Base-by-base conservation (phyloP, 2,113 vertebrate species). In the Rissa tridactyla region DNA sequence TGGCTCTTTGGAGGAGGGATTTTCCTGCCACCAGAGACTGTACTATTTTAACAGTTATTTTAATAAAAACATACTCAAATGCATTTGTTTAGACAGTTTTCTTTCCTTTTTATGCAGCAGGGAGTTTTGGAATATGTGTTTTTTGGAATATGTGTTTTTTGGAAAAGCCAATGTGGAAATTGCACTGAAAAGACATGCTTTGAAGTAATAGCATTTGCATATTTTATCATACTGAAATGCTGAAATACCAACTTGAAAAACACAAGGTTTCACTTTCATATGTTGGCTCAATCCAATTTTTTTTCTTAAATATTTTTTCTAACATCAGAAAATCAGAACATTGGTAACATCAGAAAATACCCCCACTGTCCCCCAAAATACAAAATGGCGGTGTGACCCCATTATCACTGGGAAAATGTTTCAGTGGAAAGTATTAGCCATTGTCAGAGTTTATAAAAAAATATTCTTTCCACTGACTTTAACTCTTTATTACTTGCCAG, bases 201-300 rank as follows among this genome's bases (percentile, higher is more conserved):
- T 90, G 47, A 92, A 95, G 70, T 91, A 86, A 68, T 38, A 17
- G 4, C 9, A 65, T 88, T 86, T 65, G 81, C 55, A 20, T 11
- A 57, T 88, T 82, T 90, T 71, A 44, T 75, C 52, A 27, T 40
- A 71, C 14, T 65, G 7, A 76, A 90, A 72, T 69, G 36, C 40
- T 92, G 70, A 88, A 85, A 90, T 73, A 91, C 51, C 23, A 58
- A 27, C 64, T 70, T 90, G 42, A 91, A 96, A 82, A 96, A 82
- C 21, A 36, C 34, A 76, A 79, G 11, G 9, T 68, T 93, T 92
- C 21, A 40, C 23, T 86, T 84, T 57, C 40, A 29, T 70, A 46
- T 76, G 38, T 78, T 86, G 25, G 14, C 71, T 78, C 16, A 81
- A 69, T 8, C 3, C 5, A 18, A 1, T 2, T 29, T 46, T 93